Evolutionary conservation across 2,113 vertebrate species (phyloP).

Genomic region (Nerophis lumbriciformis): DNA sequence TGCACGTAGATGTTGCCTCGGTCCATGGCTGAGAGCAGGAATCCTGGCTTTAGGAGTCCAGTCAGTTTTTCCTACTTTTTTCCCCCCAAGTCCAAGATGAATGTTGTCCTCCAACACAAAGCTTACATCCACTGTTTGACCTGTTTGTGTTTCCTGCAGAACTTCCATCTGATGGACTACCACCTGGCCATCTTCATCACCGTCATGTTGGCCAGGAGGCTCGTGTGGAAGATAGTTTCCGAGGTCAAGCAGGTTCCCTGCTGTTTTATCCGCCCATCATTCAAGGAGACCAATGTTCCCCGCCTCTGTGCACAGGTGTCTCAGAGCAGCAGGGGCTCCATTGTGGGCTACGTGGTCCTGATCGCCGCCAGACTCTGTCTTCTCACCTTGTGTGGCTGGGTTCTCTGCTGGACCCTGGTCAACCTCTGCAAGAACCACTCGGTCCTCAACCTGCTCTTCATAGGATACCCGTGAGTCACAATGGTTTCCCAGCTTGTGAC

Average conservation of each 20-base stretch:
- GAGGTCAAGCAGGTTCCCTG: constrained; percentile 73
- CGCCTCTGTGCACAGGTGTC: constrained; percentile 77
- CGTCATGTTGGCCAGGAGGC: constrained; percentile 94
- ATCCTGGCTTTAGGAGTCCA: no score
- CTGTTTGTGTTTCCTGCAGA: constrained; percentile 70
- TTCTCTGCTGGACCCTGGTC: constrained; percentile 94
- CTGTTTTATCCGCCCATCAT: neutral
- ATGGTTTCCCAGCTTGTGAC: no score
- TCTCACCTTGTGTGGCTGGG: constrained; percentile 92
- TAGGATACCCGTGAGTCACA: constrained; percentile 95
- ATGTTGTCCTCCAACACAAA: neutral
- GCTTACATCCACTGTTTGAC: no score
- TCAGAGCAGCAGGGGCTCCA: constrained; percentile 81
- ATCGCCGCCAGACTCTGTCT: constrained; percentile 83
- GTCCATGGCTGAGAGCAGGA: no score
- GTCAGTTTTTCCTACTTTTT: no score
- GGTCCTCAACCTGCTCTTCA: constrained; percentile 95
- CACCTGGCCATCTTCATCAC: constrained; percentile 96
- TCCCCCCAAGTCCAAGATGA: neutral
- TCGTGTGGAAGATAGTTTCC: constrained; percentile 94
- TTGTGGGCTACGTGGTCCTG: constrained; percentile 79
- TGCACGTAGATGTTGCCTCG: no score
- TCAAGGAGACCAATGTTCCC: neutral
- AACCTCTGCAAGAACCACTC: constrained; percentile 94
- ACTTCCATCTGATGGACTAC: constrained; percentile 97